Percentiles rank a stretch among this genome's conserved stretches.
phyloP scores from a whole-genome alignment of 2,797 vertebrate genomes.

The Meriones psammophilus region DNA sequence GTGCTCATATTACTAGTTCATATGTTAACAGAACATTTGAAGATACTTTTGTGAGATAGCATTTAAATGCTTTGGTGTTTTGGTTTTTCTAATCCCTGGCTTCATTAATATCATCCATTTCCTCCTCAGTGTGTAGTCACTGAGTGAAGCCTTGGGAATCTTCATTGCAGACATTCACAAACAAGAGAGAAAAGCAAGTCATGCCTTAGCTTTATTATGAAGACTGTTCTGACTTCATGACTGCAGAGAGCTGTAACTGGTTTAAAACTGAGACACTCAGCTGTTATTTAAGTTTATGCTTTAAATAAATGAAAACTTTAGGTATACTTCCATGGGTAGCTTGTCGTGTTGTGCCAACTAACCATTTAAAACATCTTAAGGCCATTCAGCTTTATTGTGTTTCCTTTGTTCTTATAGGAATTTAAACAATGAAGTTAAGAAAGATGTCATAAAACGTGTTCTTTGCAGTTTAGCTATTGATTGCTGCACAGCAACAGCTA shows the following conservation, averaged over 20 bases:
- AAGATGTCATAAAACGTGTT: not conserved
- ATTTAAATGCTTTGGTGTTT: not conserved
- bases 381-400: not conserved
- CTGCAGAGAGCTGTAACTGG: accelerated
- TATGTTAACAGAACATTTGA: not conserved
- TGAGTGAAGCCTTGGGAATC: not conserved
- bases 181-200: not conserved
- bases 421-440: not conserved
- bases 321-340: accelerated
- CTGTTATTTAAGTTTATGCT: not conserved
- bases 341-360: not conserved
- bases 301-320: not conserved
- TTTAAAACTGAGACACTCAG: not conserved
- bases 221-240: not conserved
- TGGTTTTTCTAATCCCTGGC: not conserved
- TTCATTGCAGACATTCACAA: not conserved
- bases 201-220: not conserved
- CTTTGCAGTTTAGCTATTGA: not conserved
- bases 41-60: not conserved
- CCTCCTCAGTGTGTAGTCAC: not conserved
- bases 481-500: not conserved
- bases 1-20: too few relatives aligned
- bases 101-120: not conserved
- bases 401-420: not conserved
- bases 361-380: not conserved